Evolutionary conservation across 2,113 vertebrate genomes (phyloP).

Genomic region (Delphinapterus leucas): DNA sequence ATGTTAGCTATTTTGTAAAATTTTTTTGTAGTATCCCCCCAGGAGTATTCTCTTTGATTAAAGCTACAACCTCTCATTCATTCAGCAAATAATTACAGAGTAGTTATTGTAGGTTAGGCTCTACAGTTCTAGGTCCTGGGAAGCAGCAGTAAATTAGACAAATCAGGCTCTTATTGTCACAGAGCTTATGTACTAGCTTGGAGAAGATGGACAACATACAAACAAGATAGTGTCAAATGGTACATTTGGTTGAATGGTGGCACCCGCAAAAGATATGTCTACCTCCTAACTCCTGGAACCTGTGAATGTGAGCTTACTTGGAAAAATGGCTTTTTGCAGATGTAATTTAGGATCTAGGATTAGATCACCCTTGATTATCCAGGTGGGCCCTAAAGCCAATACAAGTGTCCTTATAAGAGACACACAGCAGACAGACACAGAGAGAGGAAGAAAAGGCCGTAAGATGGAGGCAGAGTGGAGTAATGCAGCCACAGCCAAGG

Average conservation of each 20-base stretch:
- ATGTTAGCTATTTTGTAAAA: not conserved
- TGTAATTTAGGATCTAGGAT: not conserved
- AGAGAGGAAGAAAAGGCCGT: not conserved
- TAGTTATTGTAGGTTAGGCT: not conserved
- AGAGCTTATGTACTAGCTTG: not conserved
- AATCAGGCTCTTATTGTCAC: not conserved
- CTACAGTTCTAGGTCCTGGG: not conserved
- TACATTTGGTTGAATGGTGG: not conserved
- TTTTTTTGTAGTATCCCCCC: no score
- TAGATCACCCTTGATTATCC: not conserved
- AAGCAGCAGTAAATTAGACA: not conserved
- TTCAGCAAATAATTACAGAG: not conserved
- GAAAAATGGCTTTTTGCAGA: not conserved
- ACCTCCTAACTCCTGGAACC: not conserved
- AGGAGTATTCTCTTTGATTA: not conserved
- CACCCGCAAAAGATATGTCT: not conserved
- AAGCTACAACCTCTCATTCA: not conserved
- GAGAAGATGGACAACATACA: accelerated
- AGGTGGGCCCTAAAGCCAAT: not conserved
- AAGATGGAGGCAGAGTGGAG: not conserved
- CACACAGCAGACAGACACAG: not conserved
- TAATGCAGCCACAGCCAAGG: not conserved
- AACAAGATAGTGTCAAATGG: not conserved
- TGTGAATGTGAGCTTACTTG: not conserved
- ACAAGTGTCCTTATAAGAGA: not conserved